Conservation (phyloP, 2,113 vertebrate genomes). For the Gavialis gangeticus region DNA sequence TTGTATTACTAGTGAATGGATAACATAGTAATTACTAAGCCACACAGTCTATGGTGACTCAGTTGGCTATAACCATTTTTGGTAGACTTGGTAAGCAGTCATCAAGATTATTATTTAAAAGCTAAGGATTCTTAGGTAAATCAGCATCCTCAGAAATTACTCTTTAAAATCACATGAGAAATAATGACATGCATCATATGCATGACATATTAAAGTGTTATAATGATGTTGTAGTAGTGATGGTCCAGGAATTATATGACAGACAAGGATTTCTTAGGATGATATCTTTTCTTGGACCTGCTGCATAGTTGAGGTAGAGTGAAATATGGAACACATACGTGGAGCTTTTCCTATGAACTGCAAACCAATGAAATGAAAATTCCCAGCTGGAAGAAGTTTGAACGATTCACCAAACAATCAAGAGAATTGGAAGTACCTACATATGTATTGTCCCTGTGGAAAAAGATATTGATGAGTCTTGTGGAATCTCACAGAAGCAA, state of each 20-base stretch:
- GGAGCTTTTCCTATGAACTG: background rate
- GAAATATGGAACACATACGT: background rate
- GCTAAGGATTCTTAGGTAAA: background rate
- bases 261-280: no score
- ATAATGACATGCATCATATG: background rate
- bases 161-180: background rate
- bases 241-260: no score
- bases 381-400: background rate
- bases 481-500: background rate
- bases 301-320: no score
- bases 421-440: background rate
- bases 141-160: background rate
- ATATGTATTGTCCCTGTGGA: accelerated
- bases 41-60: background rate
- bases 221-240: no score
- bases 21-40: background rate
- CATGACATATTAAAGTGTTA: no score
- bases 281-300: no score
- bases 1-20: background rate
- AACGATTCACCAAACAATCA: background rate
- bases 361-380: background rate
- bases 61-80: background rate
- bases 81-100: background rate
- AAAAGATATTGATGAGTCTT: background rate
- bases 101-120: background rate